Percentiles rank a stretch among this genome's conserved stretches.
phyloP scores from a whole-genome alignment of 2,797 vertebrate genomes.

The Microctenopoma lineatum region DNA sequence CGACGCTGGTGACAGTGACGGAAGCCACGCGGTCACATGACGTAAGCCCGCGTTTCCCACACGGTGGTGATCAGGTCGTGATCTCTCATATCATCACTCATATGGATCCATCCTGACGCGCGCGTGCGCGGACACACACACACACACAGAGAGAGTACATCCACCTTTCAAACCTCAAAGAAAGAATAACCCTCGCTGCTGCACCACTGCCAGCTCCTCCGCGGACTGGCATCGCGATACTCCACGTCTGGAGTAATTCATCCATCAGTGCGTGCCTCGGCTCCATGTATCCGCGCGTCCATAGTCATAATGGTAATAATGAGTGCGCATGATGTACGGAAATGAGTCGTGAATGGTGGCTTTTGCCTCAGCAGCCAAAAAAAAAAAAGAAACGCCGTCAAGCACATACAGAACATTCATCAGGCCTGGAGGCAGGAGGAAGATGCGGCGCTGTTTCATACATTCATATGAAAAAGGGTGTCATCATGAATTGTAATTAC shows the following conservation, averaged over 20 bases:
- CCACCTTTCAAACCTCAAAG: not conserved
- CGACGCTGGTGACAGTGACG: not conserved
- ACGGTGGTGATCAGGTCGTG: not conserved
- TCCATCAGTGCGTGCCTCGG: conserved; percentile 49
- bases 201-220: conserved; percentile 29
- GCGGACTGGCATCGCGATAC: conserved; percentile 44
- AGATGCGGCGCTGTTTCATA: conserved; percentile 50
- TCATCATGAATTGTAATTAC: conserved; percentile 73
- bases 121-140: conserved; percentile 1
- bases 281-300: conserved; percentile 33
- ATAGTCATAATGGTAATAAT: conserved; percentile 50
- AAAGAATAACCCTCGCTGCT: conserved; percentile 5
- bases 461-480: conserved; percentile 53
- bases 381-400: conserved; percentile 17
- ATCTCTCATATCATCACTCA: conserved; percentile 2
- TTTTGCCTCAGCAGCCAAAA: conserved; percentile 17
- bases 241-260: conserved; percentile 38
- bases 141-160: conserved; percentile 5
- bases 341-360: conserved; percentile 54
- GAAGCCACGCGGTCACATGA: not conserved
- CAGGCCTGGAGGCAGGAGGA: conserved; percentile 21
- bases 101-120: not conserved
- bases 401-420: conserved; percentile 25
- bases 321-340: conserved; percentile 71
- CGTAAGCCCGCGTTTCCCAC: not conserved